Evolutionary conservation across 2,888 invertebrate species (phyloP).

Genomic region (Rapana venosa): DNA sequence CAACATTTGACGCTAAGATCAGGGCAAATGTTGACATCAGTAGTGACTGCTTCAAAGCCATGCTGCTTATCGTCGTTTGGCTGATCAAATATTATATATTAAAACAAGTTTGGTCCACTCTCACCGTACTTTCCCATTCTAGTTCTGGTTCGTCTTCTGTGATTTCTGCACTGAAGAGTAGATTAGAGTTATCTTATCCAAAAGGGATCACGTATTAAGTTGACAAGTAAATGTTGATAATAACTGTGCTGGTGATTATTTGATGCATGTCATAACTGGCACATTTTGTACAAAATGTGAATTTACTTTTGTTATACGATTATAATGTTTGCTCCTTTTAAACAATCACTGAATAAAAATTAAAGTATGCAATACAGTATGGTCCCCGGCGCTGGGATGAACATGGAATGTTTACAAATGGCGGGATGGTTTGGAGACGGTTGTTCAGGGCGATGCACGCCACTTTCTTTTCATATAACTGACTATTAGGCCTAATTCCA

Average conservation of each 20-base stretch:
- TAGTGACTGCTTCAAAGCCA: conserved; percentile 7
- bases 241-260: background rate
- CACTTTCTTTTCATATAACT: background rate
- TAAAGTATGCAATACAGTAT: background rate
- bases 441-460: background rate
- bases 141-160: background rate
- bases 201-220: background rate
- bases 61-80: background rate
- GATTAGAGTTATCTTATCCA: conserved; percentile 7
- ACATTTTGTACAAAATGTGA: background rate
- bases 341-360: background rate
- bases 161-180: background rate
- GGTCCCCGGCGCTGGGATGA: background rate
- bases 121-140: conserved; percentile 9
- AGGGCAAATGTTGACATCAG: background rate
- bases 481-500: background rate
- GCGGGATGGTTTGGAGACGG: conserved; percentile 28
- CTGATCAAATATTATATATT: background rate
- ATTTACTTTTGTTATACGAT: background rate
- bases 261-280: background rate
- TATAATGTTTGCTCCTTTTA: no score
- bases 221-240: background rate
- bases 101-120: background rate
- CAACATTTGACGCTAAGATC: conserved; percentile 29
- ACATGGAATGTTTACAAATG: conserved; percentile 41